These are phyloP conservation scores for Eupithecia centaureata DNA, from an alignment of 2,888 invertebrate species.

Conservation along the genomic window DNA sequence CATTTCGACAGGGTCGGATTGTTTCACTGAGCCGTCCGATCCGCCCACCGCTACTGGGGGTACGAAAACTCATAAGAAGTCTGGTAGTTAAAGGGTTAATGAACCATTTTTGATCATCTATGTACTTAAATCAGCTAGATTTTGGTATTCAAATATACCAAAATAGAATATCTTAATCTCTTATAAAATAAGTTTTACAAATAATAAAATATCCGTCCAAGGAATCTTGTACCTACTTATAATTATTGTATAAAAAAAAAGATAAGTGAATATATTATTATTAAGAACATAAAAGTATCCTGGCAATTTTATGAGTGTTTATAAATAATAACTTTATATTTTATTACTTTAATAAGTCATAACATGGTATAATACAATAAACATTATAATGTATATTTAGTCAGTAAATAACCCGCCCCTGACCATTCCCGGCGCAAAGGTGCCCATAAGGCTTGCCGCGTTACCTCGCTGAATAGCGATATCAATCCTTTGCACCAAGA, in stretches of 20 bases:
- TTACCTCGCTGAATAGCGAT: too few species aligned
- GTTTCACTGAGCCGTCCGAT: too few species aligned
- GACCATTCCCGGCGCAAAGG: too few species aligned
- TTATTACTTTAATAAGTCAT: neutral
- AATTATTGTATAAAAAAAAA: neutral
- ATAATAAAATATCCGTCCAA: conserved; percentile 7
- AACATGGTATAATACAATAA: too few species aligned
- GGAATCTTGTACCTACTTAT: neutral
- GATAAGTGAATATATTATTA: neutral
- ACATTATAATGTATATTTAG: too few species aligned
- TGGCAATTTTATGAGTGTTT: neutral
- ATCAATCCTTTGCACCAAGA: too few species aligned
- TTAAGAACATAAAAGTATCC: neutral
- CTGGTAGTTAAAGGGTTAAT: neutral
- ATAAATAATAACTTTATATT: neutral
- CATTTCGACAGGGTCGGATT: too few species aligned
- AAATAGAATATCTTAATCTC: neutral
- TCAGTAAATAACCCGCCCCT: too few species aligned
- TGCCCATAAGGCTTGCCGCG: too few species aligned
- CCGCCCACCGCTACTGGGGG: too few species aligned
- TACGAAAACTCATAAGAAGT: too few species aligned
- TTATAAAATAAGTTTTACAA: conserved; percentile 1
- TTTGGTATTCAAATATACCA: neutral
- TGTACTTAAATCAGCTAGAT: neutral
- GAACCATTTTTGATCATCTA: neutral